A percentile compares a stretch with the other conserved stretches of the same genome.
These are phyloP conservation scores for Prenolepis imparis DNA, from an alignment of 2,888 invertebrate species.

Conservation along the genomic window DNA sequence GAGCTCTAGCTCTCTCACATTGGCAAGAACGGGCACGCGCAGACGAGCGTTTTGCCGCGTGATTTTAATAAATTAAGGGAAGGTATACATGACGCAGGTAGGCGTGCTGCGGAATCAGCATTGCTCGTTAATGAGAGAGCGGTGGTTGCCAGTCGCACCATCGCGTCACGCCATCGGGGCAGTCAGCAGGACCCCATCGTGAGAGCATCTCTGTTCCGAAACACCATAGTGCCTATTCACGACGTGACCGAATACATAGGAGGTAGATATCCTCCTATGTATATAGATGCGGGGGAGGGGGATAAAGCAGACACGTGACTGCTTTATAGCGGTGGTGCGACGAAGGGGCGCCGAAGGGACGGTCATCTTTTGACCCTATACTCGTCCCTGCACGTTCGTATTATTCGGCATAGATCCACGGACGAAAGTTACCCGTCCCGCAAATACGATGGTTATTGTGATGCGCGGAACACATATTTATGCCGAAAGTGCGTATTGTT, in stretches of 20 bases:
- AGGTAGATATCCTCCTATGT: conserved; percentile 73
- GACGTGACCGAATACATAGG: conserved; percentile 36
- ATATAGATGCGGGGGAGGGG: conserved; percentile 63
- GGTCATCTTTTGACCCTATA: conserved; percentile 81
- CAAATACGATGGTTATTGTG: conserved; percentile 74
- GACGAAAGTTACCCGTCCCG: conserved; percentile 70
- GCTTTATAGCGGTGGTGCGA: conserved; percentile 78
- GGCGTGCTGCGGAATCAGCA: conserved; percentile 69
- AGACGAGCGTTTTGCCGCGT: conserved; percentile 54
- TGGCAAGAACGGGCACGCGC: neutral
- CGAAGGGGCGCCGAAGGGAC: conserved; percentile 70
- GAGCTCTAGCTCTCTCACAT: conserved; percentile 10
- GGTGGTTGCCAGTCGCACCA: conserved; percentile 78
- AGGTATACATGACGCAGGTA: conserved; percentile 68
- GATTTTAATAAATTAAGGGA: conserved; percentile 68
- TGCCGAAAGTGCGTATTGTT: conserved; percentile 77
- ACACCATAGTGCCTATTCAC: conserved; percentile 78
- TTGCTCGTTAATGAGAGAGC: conserved; percentile 79
- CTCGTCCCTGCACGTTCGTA: conserved; percentile 56
- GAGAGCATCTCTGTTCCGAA: conserved; percentile 82
- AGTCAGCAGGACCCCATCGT: conserved; percentile 79
- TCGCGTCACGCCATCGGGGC: conserved; percentile 78
- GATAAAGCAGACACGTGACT: conserved; percentile 80
- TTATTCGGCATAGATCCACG: conserved; percentile 60
- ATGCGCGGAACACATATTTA: conserved; percentile 78